Conservation (phyloP, 2,888 invertebrate genomes). For the Erebia ligea region DNA sequence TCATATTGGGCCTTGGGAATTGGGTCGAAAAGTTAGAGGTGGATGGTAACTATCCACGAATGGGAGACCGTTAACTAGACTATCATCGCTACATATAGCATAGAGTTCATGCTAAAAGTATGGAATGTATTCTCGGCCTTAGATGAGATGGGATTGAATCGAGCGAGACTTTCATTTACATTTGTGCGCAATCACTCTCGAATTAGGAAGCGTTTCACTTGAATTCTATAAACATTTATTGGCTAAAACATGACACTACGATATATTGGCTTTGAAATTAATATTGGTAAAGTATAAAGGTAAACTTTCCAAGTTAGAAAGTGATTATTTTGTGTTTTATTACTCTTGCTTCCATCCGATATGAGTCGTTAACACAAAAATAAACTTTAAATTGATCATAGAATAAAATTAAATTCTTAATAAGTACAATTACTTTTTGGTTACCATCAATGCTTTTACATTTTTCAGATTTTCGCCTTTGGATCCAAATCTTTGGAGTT, state of each 20-base stretch:
- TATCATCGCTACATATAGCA: no score
- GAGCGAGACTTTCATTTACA: slow-evolving; percentile 12
- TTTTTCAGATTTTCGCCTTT: background rate
- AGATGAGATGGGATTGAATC: slow-evolving; percentile 16
- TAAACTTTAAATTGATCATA: background rate
- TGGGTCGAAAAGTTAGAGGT: no score
- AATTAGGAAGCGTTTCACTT: slow-evolving; percentile 20
- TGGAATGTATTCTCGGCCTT: background rate
- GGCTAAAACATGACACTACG: slow-evolving; percentile 10
- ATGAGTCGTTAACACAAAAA: background rate
- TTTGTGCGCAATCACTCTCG: slow-evolving; percentile 17
- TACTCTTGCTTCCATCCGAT: background rate
- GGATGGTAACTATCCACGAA: no score
- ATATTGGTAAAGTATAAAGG: slow-evolving; percentile 6
- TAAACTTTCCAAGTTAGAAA: slow-evolving; percentile 17
- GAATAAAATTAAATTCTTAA: background rate
- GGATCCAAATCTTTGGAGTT: no score
- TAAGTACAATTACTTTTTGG: background rate
- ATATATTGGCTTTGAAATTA: background rate
- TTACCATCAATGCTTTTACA: background rate
- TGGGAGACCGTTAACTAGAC: no score
- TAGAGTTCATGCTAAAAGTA: background rate
- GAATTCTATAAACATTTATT: slow-evolving; percentile 15
- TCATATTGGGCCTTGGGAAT: no score
- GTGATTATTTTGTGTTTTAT: slow-evolving; percentile 9